Conservation (phyloP, 2,888 invertebrate species). For the Catocala sponsa region DNA sequence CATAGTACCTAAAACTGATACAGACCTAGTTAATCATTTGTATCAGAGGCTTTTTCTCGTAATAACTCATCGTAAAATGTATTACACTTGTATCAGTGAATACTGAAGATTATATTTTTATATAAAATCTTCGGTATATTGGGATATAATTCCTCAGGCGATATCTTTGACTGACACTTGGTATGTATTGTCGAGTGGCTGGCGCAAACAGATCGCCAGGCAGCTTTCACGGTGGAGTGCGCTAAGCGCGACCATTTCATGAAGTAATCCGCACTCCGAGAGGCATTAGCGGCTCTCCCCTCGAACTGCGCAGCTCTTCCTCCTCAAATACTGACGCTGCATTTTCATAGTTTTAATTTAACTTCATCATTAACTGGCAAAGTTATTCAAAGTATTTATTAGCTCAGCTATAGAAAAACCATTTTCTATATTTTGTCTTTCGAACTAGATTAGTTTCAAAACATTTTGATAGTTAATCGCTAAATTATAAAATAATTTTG, state of each 20-base stretch:
- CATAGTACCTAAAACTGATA: too few relatives aligned
- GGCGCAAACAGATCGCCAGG: slow-evolving; percentile 74
- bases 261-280: slow-evolving; percentile 78
- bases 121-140: slow-evolving; percentile 16
- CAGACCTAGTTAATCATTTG: too few relatives aligned
- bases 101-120: slow-evolving; percentile 8
- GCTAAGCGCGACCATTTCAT: slow-evolving; percentile 78
- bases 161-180: slow-evolving; percentile 63
- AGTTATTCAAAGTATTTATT: slow-evolving; percentile 22
- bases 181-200: slow-evolving; percentile 65
- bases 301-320: slow-evolving; percentile 44
- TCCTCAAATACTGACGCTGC: slow-evolving; percentile 53
- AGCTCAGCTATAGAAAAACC: background rate
- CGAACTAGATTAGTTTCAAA: too few relatives aligned
- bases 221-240: slow-evolving; percentile 76
- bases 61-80: too few relatives aligned
- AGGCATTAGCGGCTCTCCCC: slow-evolving; percentile 71
- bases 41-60: too few relatives aligned
- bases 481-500: slow-evolving; percentile 28
- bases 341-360: slow-evolving; percentile 68
- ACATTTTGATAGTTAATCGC: background rate
- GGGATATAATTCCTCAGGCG: slow-evolving; percentile 27
- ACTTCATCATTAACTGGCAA: slow-evolving; percentile 43
- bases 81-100: too few relatives aligned
- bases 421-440: background rate